These are phyloP conservation scores for Schizopygopsis pylzovi DNA, from an alignment of 2,797 vertebrate genomes.

Conservation along the genomic window DNA sequence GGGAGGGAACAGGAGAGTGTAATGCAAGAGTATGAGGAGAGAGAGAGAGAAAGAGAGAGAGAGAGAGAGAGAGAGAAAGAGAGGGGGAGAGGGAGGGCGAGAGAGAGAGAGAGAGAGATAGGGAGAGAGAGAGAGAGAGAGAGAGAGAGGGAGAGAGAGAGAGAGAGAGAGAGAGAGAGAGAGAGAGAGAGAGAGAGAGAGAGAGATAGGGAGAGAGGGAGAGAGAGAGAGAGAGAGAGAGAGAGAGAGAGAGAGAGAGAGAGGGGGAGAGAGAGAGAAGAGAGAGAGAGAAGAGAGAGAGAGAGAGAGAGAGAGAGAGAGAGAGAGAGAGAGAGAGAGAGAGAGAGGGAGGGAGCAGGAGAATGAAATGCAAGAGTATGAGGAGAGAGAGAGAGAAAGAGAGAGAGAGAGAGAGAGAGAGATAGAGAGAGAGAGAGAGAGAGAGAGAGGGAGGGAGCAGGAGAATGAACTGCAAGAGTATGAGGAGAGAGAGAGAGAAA, in stretches of 20 bases:
- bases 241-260: conserved; percentile 9
- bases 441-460: conserved; percentile 16
- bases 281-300: too few relatives aligned
- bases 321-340: conserved; percentile 51
- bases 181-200: conserved; percentile 19
- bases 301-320: conserved; percentile 14
- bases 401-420: too few relatives aligned
- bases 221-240: conserved; percentile 41
- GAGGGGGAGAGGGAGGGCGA: too few relatives aligned
- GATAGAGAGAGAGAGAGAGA: too few relatives aligned
- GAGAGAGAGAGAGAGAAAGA: background rate
- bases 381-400: background rate
- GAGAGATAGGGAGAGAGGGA: too few relatives aligned
- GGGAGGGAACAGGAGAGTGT: conserved; percentile 7
- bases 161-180: conserved; percentile 51
- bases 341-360: conserved; percentile 18
- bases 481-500: background rate
- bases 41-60: conserved; percentile 50
- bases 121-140: conserved; percentile 23
- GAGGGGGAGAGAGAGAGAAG: background rate
- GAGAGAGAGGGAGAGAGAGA: conserved; percentile 11
- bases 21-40: conserved; percentile 8
- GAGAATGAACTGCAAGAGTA: conserved; percentile 1
- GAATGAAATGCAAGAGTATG: background rate
- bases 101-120: conserved; percentile 48